Conservation (phyloP, 2,888 invertebrate species). For the Lamellibrachia columna region DNA sequence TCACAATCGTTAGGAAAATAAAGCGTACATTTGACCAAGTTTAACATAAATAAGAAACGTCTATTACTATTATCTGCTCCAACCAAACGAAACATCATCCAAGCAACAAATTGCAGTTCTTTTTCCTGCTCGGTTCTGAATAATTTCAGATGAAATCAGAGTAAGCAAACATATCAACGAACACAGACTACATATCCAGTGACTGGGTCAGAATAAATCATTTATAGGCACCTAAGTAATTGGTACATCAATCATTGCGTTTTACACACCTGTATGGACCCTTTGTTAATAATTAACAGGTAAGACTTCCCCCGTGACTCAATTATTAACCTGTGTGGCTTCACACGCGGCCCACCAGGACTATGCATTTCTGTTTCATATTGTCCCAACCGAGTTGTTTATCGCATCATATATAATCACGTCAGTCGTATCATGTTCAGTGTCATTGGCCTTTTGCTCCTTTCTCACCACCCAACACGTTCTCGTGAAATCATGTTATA, state of each 20-base stretch:
- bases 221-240: not conserved
- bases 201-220: not conserved
- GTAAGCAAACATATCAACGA: not conserved
- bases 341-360: not conserved
- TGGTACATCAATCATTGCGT: not conserved
- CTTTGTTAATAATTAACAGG: not conserved
- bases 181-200: not conserved
- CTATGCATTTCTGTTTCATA: not conserved
- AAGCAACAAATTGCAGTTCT: not conserved
- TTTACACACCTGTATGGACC: not conserved
- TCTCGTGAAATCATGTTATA: no score
- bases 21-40: no score
- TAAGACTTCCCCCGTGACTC: not conserved
- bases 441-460: no score
- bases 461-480: no score
- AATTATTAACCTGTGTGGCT: not conserved
- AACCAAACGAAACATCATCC: not conserved
- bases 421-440: no score
- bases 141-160: not conserved
- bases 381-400: not conserved
- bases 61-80: no score
- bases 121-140: not conserved
- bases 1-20: no score
- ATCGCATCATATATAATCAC: no score
- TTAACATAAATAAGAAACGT: not conserved